phyloP scores from a whole-genome alignment of 1,140 invertebrate species.

The Bombus haemorrhoidalis region DNA sequence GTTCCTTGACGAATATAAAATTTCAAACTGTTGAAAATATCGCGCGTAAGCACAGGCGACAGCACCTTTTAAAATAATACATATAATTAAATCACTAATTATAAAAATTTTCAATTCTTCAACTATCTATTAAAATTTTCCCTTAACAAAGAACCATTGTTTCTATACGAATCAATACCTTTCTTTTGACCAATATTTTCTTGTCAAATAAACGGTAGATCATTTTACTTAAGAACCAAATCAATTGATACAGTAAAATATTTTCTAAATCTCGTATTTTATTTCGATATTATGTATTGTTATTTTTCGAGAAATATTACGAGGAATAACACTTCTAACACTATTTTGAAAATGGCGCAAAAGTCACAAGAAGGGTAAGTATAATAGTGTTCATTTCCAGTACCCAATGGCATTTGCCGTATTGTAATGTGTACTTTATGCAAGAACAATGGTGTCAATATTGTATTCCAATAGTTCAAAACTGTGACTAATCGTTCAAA shows the following conservation, averaged over 20 bases:
- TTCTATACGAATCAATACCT: conserved; percentile 2
- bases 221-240: not conserved
- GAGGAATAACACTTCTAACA: not conserved
- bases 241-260: not conserved
- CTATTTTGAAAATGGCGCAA: conserved; percentile 34
- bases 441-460: conserved; percentile 45
- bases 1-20: not conserved
- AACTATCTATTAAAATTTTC: not conserved
- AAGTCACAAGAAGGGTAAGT: conserved; percentile 8
- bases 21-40: not conserved
- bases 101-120: not conserved
- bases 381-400: conserved; percentile 17
- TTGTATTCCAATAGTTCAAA: conserved; percentile 27
- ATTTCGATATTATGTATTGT: not conserved
- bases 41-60: not conserved
- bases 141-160: not conserved
- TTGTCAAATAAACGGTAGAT: not conserved
- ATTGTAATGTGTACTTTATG: not conserved
- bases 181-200: not conserved
- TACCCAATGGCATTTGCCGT: conserved; percentile 5
- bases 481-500: not conserved
- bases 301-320: not conserved
- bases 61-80: conserved; percentile 32
- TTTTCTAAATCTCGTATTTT: not conserved
- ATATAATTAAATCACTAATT: not conserved